Percentiles rank a stretch among this genome's conserved stretches.
phyloP scores from a whole-genome alignment of 2,888 invertebrate genomes.

The Dioctria linearis region DNA sequence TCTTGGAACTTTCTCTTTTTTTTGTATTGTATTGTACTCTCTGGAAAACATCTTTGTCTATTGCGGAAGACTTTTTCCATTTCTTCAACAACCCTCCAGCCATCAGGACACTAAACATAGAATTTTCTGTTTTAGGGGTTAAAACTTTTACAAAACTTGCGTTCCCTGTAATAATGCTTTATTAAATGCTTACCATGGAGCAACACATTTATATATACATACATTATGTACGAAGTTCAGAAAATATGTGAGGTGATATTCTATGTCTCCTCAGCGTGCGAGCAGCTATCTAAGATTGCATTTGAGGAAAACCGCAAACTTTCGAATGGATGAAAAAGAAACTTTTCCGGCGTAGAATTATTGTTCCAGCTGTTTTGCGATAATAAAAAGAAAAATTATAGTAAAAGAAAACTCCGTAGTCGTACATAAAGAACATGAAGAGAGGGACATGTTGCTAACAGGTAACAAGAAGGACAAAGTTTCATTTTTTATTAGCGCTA shows the following conservation, averaged over 20 bases:
- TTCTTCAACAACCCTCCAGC: constrained; percentile 52
- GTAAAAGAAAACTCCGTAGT: too few relatives aligned
- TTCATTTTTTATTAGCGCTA: constrained; percentile 48
- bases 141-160: constrained; percentile 52
- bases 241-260: constrained; percentile 3
- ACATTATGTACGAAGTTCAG: background rate
- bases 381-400: constrained; percentile 45
- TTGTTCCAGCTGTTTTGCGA: constrained; percentile 50
- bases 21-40: background rate
- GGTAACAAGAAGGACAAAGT: constrained; percentile 48
- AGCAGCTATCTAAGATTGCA: constrained; percentile 50
- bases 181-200: constrained; percentile 43
- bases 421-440: background rate
- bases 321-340: constrained; percentile 44
- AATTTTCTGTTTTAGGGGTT: constrained; percentile 53
- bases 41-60: constrained; percentile 49
- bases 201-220: constrained; percentile 22
- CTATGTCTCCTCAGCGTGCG: constrained; percentile 31
- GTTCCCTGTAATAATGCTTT: constrained; percentile 52
- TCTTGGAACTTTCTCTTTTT: constrained; percentile 28
- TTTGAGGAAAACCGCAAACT: constrained; percentile 49
- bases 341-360: constrained; percentile 49
- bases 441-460: constrained; percentile 35
- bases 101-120: constrained; percentile 52
- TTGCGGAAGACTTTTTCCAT: constrained; percentile 52